A percentile compares a stretch with the other conserved stretches of the same genome.
Evolutionary conservation across 2,888 invertebrate species (phyloP).

Genomic region (Leptura quadrifasciata): DNA sequence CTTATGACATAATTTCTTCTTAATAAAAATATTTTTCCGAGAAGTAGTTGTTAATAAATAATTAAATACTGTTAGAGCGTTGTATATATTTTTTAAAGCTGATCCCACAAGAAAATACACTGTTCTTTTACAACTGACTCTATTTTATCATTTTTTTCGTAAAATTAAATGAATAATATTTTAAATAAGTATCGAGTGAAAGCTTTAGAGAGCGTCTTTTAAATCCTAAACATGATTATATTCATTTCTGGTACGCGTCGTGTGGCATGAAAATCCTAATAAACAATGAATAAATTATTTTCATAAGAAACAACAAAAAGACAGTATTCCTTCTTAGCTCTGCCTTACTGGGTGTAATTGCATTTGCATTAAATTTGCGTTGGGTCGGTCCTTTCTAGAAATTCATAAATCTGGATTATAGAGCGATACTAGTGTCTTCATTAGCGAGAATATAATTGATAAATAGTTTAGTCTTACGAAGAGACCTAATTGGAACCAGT

Average conservation of each 20-base stretch:
- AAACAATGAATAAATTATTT: constrained; percentile 12
- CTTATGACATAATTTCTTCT: too few species aligned
- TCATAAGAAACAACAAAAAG: constrained; percentile 4
- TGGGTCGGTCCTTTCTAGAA: constrained; percentile 33
- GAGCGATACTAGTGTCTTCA: constrained; percentile 12
- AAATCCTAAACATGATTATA: not conserved
- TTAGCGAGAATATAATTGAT: constrained; percentile 18
- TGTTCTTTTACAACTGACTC: too few species aligned
- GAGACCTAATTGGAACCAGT: constrained; percentile 24
- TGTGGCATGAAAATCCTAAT: not conserved
- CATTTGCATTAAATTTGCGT: constrained; percentile 51
- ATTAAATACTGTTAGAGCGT: too few species aligned
- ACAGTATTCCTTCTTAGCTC: not conserved
- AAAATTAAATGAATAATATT: too few species aligned
- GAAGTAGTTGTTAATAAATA: too few species aligned
- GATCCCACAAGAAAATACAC: too few species aligned
- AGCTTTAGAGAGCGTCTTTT: too few species aligned
- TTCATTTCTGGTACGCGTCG: not conserved
- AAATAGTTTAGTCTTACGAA: constrained; percentile 7
- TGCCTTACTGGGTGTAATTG: constrained; percentile 41
- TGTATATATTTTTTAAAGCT: too few species aligned
- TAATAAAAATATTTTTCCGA: too few species aligned
- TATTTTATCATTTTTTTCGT: too few species aligned
- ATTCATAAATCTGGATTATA: constrained; percentile 52
- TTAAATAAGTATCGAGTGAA: too few species aligned